phyloP scores from a whole-genome alignment of 2,113 vertebrate genomes.

The Nothobranchius furzeri region DNA sequence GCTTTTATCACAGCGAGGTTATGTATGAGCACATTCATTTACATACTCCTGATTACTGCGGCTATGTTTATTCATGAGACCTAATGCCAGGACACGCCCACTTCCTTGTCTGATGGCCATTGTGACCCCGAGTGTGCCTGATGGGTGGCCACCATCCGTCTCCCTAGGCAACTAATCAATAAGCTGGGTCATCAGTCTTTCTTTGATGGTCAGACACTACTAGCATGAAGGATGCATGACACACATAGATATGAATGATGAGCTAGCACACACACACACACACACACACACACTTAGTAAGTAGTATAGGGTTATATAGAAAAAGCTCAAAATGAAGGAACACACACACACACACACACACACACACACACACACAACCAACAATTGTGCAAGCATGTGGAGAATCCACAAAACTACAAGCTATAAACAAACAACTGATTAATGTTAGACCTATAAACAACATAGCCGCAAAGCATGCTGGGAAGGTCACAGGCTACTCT shows the following conservation, averaged over 20 bases:
- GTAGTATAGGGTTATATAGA: background rate
- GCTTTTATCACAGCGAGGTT: slow-evolving; percentile 64
- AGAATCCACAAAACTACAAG: background rate
- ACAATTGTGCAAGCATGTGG: background rate
- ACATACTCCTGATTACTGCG: slow-evolving; percentile 70
- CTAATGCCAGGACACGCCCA: slow-evolving; percentile 54
- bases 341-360: background rate
- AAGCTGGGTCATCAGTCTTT: slow-evolving; percentile 92
- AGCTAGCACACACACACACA: background rate
- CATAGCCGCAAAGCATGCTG: slow-evolving; percentile 76
- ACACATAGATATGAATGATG: slow-evolving; percentile 20
- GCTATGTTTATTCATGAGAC: slow-evolving; percentile 76
- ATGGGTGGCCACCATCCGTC: slow-evolving; percentile 93
- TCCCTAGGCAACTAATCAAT: slow-evolving; percentile 95
- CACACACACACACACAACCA: background rate
- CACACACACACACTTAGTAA: background rate
- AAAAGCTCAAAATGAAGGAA: background rate
- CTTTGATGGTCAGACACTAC: slow-evolving; percentile 74
- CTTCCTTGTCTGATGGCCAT: slow-evolving; percentile 76
- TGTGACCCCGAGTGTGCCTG: slow-evolving; percentile 90
- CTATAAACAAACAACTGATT: slow-evolving; percentile 79
- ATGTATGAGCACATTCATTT: slow-evolving; percentile 75
- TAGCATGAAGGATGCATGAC: slow-evolving; percentile 55
- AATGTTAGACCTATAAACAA: slow-evolving; percentile 88
- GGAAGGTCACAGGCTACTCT: slow-evolving; percentile 77